Base-by-base conservation (phyloP, 2,888 invertebrate species). In the Spilarctia lutea region DNA sequence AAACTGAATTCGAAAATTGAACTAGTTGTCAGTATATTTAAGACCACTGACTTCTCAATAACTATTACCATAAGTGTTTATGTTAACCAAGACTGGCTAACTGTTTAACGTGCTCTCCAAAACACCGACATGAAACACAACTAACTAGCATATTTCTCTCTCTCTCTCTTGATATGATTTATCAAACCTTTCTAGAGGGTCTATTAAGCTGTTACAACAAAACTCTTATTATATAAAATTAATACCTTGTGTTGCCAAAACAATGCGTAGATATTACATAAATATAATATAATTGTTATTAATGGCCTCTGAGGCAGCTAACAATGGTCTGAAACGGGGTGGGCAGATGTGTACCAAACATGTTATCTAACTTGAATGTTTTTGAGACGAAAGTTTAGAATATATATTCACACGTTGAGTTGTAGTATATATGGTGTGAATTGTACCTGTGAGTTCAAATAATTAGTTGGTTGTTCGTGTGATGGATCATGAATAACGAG, bases 181-280 rank as follows among this genome's bases (percentile, higher is more conserved):
- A 30, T 63, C 63, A 63, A 63, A 63, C 63, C 63, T 30, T 30
- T 18, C 0, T 30, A 1, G 16, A 30, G 30, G 63, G 63, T 30
- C 16, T 30, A 18, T 63, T 63, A 35, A 56, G 1, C n/a, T 27
- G 69, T 52, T 69, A 63, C n/a, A 42, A 35, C 45, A 33, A 68
- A 48, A 65, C 42, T 65, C 33, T 69, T 69, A 79, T 79, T 82
- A 79, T 45, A 79, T 71, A 74, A 79, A 66, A 68, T 66, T 69
- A 77, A 73, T 77, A 75, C 69, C 27, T 56, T 75, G 73, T 72
- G 67, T 42, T 56, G 33, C 70, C 68, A 65, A 39, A 73, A 80
- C 75, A 82, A 80, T 77, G 74, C 48, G 24, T 33, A 56, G 11
- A 8, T 73, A 13, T 75, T 77, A 75, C n/a, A 48, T 73, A 77